Percentiles rank a stretch among this genome's conserved stretches.
Evolutionary conservation across 2,797 vertebrate species (phyloP).

Genomic region (Gymnoscopelus microlampas): DNA sequence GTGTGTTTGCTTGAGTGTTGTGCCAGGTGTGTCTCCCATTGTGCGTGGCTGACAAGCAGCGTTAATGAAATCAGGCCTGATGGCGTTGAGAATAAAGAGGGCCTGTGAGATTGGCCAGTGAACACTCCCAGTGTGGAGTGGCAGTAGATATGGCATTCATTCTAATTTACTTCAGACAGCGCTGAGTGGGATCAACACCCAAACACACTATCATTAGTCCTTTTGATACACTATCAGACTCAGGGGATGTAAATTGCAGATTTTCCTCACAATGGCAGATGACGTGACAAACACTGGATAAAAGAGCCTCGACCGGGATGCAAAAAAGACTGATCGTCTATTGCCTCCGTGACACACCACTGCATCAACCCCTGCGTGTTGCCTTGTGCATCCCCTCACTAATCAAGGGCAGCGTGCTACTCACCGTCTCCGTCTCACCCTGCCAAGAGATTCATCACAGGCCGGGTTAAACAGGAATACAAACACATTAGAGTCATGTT

Average conservation of each 20-base stretch:
- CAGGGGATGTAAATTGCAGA: slow-evolving; percentile 81
- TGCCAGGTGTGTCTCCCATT: slow-evolving; percentile 78
- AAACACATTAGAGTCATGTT: slow-evolving; percentile 99
- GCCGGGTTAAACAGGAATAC: slow-evolving; percentile 94
- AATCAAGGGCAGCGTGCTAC: slow-evolving; percentile 94
- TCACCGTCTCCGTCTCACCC: slow-evolving; percentile 88
- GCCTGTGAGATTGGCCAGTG: slow-evolving; percentile 49
- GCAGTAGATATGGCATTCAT: slow-evolving; percentile 55
- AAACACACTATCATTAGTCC: slow-evolving; percentile 70
- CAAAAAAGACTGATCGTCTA: slow-evolving; percentile 91
- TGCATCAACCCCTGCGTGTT: slow-evolving; percentile 91
- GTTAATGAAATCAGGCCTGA: slow-evolving; percentile 79
- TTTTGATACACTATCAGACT: slow-evolving; percentile 70
- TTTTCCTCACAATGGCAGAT: slow-evolving; percentile 75
- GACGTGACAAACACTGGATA: slow-evolving; percentile 81
- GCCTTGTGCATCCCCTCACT: slow-evolving; percentile 89
- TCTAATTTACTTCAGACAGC: slow-evolving; percentile 73
- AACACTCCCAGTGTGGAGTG: slow-evolving; percentile 49
- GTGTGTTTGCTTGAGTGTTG: slow-evolving; percentile 52
- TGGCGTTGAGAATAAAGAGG: slow-evolving; percentile 68
- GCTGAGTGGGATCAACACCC: slow-evolving; percentile 62
- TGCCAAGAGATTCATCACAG: slow-evolving; percentile 96
- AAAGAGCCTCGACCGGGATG: slow-evolving; percentile 87
- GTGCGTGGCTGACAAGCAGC: slow-evolving; percentile 70
- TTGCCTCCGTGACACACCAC: slow-evolving; percentile 88